Base-by-base conservation (phyloP, 2,797 vertebrate species). In the Sebastes flavidus region DNA sequence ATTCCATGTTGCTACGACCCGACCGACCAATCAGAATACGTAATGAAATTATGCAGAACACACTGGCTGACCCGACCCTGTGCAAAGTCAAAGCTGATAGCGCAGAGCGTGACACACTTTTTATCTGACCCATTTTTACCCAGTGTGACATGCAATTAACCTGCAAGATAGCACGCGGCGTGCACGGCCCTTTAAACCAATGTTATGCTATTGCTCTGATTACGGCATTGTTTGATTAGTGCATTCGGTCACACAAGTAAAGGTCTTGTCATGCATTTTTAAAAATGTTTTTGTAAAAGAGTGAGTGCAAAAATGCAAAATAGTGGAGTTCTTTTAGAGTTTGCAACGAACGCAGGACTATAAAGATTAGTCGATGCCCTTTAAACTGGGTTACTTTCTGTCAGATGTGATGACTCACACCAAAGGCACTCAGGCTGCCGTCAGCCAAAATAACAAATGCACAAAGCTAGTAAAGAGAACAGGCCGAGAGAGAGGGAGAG, bases 341-440 rank as follows among this genome's bases (percentile, higher is more conserved):
- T 76, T 56, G 58, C 59, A 67, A 5, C 29, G 18, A 65, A 67
- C 70, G 36, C 58, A 30, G 52, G 22, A 72, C 63, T 29, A 25
- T 61, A 72, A 86, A 80, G 67, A 78, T 76, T 6, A 76, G 72
- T 66, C 25, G 60, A 1, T 72, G 88, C 77, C 73, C 58, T 88
- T 88, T 78, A 69, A 84, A 86, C 72, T 20, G 71, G 59, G 65
- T 60, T 80, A 65, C 61, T 36, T 75, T 83, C 71, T 46, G 75
- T 79, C 73, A 80, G 74, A 82, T 34, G 36, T 22, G 74, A 78
- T 90, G 90, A 92, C 77, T 92, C 89, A 88, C 63, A 25, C 42
- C 6, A 29, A 74, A 92, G 78, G 82, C 84, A 83, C 81, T 82
- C 84, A 2, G 11, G 78, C 78, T 8, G 59, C 76, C 5, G 7